These are phyloP conservation scores for Eurystomus glaucurus DNA, from an alignment of 2,797 vertebrate species.

Conservation along the genomic window DNA sequence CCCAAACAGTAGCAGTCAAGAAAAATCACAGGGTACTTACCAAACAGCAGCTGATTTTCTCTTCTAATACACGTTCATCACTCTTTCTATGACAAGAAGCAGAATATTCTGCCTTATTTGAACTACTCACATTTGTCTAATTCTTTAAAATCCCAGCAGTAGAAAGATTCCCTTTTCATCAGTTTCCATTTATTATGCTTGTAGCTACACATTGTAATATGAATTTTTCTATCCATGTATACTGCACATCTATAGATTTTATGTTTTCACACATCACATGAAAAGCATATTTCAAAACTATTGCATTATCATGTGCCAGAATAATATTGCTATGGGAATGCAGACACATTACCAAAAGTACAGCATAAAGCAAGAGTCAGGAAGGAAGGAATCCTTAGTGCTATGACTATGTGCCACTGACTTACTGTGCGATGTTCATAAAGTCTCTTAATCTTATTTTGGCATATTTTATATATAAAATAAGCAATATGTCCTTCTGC, in stretches of 20 bases:
- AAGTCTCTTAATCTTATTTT: constrained; percentile 20
- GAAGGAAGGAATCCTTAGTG: background rate
- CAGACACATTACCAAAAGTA: constrained; percentile 40
- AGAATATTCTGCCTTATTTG: constrained; percentile 61
- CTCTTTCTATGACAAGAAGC: constrained; percentile 56
- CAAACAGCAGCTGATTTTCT: constrained; percentile 57
- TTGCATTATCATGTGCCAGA: constrained; percentile 42
- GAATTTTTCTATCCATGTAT: constrained; percentile 38
- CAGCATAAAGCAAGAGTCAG: background rate
- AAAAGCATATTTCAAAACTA: constrained; percentile 68
- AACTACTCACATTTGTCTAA: constrained; percentile 60
- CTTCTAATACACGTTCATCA: constrained; percentile 42
- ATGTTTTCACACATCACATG: constrained; percentile 59
- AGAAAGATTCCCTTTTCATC: constrained; percentile 58
- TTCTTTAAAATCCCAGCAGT: constrained; percentile 68
- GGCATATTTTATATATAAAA: constrained; percentile 6
- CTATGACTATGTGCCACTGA: background rate
- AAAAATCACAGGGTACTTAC: constrained; percentile 65
- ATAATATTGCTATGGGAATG: constrained; percentile 57
- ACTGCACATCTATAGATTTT: constrained; percentile 52
- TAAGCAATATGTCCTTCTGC: background rate
- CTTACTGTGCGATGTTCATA: background rate
- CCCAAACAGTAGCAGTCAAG: constrained; percentile 55
- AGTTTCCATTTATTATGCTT: constrained; percentile 61
- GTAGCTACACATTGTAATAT: constrained; percentile 36